Conservation (phyloP, 2,797 vertebrate genomes). For the Alca torda region DNA sequence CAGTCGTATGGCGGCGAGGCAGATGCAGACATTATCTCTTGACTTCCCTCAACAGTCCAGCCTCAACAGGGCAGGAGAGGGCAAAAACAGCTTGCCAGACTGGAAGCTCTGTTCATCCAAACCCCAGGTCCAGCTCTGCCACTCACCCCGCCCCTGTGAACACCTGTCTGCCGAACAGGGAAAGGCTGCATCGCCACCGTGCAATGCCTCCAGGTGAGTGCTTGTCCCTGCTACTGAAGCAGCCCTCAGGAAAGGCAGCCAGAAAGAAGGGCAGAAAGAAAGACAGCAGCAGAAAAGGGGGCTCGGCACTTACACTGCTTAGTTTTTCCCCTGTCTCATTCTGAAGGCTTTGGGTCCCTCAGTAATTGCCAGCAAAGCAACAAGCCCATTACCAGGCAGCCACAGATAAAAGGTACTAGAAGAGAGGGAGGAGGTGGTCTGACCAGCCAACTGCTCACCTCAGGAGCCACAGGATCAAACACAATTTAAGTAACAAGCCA, state of each 20-base stretch:
- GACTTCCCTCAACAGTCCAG: not conserved
- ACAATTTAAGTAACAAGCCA: not conserved
- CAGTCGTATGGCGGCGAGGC: fast-evolving
- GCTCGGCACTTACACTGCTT: not conserved
- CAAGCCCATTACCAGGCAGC: not conserved
- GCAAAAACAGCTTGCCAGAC: not conserved
- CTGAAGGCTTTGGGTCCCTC: not conserved
- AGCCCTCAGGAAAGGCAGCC: not conserved
- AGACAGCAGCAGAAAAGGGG: not conserved
- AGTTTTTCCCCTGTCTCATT: not conserved
- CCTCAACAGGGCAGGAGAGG: not conserved
- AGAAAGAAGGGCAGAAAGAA: not conserved
- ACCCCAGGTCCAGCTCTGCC: not conserved
- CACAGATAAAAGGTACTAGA: not conserved
- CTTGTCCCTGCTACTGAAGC: not conserved
- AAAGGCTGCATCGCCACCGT: fast-evolving
- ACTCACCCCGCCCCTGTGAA: too few species aligned
- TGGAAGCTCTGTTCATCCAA: not conserved
- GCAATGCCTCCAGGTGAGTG: not conserved
- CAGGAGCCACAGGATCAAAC: not conserved
- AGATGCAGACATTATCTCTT: not conserved
- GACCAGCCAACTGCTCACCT: not conserved
- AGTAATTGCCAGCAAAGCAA: not conserved
- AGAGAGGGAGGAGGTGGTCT: not conserved
- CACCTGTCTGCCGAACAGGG: not conserved